Base-by-base conservation (phyloP, 2,888 invertebrate species). In the Drosophila prolongata region DNA sequence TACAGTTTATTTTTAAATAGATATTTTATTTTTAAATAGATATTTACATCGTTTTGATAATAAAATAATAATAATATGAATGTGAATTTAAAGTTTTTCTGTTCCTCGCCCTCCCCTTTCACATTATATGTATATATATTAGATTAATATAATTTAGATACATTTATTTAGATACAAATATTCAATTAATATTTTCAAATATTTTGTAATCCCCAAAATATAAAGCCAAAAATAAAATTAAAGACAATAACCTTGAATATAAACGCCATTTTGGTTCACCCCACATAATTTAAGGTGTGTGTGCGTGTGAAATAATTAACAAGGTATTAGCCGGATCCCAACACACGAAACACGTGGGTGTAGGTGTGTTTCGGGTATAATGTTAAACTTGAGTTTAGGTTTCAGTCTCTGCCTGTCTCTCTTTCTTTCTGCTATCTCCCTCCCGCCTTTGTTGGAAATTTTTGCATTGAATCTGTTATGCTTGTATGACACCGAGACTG, bases 301-400 rank as follows among this genome's bases (percentile, higher is more conserved):
- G 50, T 37, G 53, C 40, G 53, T 62, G 65, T 34, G 62, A 54
- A 62, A 66, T 66, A 66, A 66, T 66, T 66, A 66, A 66, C 65
- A 62, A 54, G 62, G 62, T 54, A 62, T 62, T 62, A 66, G 65
- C 54, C 62, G 49, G 42, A 62, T 62, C 59, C 62, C 19, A 35
- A n/a, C 44, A 49, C 57, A 49, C 37, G 24, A 27, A 37, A 27
- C 35, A 10, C 24, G 10, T 47, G 58, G 14, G 24, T 47, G 46
- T 58, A 19, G 40, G 30, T 61, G 46, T 61, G 34, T 47, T 46
- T 46, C 24, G 58, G 42, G 42, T 49, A 35, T 49, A 43, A 49
- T 62, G 38, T 58, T 49, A 27, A 58, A 62, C 62, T 42, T 42
- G 16, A 62, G 62, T 42, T 49, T 58, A 24, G 47, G 52, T 52